A percentile compares a stretch with the other conserved stretches of the same genome.
Conservation (phyloP, 2,113 vertebrate genomes). For the Tragelaphus strepsiceros region DNA sequence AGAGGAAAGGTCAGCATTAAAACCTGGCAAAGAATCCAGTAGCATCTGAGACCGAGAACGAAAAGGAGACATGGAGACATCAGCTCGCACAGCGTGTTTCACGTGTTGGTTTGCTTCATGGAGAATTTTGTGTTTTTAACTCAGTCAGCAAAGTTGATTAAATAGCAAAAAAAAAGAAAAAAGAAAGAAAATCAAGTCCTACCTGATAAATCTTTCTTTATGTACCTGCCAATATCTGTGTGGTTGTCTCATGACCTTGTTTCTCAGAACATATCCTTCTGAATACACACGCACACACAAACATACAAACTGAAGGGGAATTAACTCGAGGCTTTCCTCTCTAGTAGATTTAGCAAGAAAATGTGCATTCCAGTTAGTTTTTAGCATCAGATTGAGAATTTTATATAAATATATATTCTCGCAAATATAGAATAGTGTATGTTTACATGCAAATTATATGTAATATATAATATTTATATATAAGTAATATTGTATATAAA, state of each 20-base stretch:
- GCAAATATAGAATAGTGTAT: background rate
- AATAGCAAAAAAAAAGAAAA: background rate
- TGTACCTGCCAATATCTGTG: background rate
- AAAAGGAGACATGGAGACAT: background rate
- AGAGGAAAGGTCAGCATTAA: background rate
- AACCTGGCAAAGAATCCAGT: background rate
- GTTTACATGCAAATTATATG: background rate
- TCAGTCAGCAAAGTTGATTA: background rate
- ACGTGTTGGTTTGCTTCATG: background rate
- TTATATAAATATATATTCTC: background rate
- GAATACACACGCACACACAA: background rate
- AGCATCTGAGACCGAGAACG: background rate
- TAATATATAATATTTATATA: background rate
- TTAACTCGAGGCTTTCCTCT: background rate
- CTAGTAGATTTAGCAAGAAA: background rate
- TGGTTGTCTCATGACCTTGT: background rate
- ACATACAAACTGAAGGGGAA: background rate
- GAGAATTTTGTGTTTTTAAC: constrained; percentile 23
- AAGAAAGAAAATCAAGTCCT: background rate
- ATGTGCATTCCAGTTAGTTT: background rate
- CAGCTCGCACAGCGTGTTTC: background rate
- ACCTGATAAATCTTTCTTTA: constrained; percentile 37
- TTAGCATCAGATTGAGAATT: background rate
- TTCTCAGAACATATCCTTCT: constrained; percentile 4
- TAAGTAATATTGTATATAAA: background rate